Percentiles rank a stretch among this genome's conserved stretches.
phyloP scores from a whole-genome alignment of 1,140 invertebrate species.

The Archivesica marissinica region DNA sequence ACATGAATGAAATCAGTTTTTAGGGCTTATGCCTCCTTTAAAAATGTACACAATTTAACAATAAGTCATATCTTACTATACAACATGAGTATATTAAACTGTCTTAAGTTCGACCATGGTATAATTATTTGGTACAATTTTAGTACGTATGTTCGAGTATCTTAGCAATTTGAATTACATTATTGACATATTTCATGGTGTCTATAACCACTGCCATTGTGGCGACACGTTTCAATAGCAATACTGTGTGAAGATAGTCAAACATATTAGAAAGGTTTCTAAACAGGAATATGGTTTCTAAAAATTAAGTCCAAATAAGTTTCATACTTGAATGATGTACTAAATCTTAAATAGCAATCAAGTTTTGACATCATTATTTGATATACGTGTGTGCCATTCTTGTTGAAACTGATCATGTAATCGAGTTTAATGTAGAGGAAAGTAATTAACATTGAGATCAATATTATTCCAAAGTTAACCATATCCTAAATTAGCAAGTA shows the following conservation, averaged over 20 bases:
- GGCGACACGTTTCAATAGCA: not conserved
- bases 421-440: not conserved
- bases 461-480: not conserved
- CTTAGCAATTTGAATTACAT: not conserved
- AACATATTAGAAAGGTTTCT: not conserved
- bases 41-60: too few relatives aligned
- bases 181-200: not conserved
- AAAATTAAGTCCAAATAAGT: not conserved
- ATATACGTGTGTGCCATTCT: conserved; percentile 3
- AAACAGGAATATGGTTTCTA: not conserved
- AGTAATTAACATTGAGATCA: not conserved
- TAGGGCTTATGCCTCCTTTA: too few relatives aligned
- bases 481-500: too few relatives aligned
- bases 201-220: not conserved
- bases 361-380: not conserved
- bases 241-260: not conserved
- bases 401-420: not conserved
- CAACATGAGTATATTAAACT: too few relatives aligned
- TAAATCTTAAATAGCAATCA: not conserved
- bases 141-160: too few relatives aligned
- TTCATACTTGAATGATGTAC: not conserved
- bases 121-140: too few relatives aligned
- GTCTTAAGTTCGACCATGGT: too few relatives aligned
- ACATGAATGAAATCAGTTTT: too few relatives aligned
- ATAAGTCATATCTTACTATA: too few relatives aligned